Evolutionary conservation across 2,113 vertebrate genomes (phyloP), one percentile per base, ranked within the genome.

Genomic region (Trochalopteron elliotii): DNA sequence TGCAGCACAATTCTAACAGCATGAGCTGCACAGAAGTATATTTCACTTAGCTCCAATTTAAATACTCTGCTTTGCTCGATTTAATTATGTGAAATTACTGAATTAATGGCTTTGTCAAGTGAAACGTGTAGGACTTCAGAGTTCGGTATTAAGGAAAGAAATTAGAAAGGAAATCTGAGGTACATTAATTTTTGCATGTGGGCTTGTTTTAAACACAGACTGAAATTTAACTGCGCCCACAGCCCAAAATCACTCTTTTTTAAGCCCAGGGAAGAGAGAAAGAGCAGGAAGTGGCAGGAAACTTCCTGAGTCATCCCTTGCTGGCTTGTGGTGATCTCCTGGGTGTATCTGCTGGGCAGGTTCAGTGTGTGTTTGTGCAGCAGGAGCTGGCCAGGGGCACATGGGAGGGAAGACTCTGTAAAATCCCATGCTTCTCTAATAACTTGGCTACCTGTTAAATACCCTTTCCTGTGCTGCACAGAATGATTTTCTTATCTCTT

Each of bases 61-160:
- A 97, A 94, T 94, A 91, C 90, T 95, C 86, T 71, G 64, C 90
- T 96, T 96, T 96, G 83, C 96, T 96, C 88, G 1, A 93, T 96
- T 95, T 97, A 96, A 97, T 97, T 95, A 95, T 64, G 93, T 89
- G 95, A 93, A 96, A 96, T 97, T 96, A 96, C 92, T 90, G 94
- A 96, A 96, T 97, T 96, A 97, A 96, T 92, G 95, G 95, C 92
- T 95, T 96, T 96, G 88, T 96, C 92, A 94, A 96, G 88, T 71
- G 80, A 95, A 95, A 96, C 10, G 10, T 94, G 83, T 94, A 94
- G 86, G 85, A 83, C 72, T 86, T 94, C 61, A 44, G 92, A 93
- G 77, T 94, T 94, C n/a, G n/a, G 77, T 82, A 84, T 90, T 85
- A 82, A 74, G 68, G 79, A 76, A 88, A 90, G 90, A 88, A 86